Base-by-base conservation (phyloP, 2,797 vertebrate species). In the Enteromius afrohamiltoni region DNA sequence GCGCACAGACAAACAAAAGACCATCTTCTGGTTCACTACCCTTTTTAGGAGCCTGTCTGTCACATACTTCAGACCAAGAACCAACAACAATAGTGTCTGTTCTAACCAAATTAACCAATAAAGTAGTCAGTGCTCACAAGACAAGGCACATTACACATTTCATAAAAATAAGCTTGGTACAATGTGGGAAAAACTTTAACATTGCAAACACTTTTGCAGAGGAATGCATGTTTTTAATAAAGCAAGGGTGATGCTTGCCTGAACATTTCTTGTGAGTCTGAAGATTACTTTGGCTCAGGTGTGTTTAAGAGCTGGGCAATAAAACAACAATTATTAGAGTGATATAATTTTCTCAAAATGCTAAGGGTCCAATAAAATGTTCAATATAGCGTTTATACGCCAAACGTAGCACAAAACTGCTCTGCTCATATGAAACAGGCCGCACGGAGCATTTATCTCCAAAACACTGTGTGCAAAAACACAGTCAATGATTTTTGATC, bases 1-100 rank as follows among this genome's bases (percentile, higher is more conserved):
- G 62, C 42, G 60, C n/a, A n/a, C 13, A 11, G 70, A 49, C 42
- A 58, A 53, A 86, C 77, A 83, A 69, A 58, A 71, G 74, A 17
- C 21, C 47, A 60, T 62, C 67, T 85, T 86, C 69, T 34, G 75
- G 55, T 62, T 85, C 84, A 81, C 75, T 87, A 86, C n/a, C 4
- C 82, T 51, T 74, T 81, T 79, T 64, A 78, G 62, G 62, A 71
- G 77, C 19, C 53, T 40, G 26, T 16, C 53, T 29, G 21, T 21
- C 16, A 69, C 60, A 75, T 37, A 68, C 10, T 68, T 49, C 19
- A 53, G 21, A 47, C 14, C 34, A 71, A 10, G 49, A 40, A 64
- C 19, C 53, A 71, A 69, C 26, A 83, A 78, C 13, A 77, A 67
- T 11, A 62, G 31, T 29, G 19, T 3, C 8, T 67, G 42, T 49